A percentile compares a stretch with the other conserved stretches of the same genome.
Evolutionary conservation across 1,140 invertebrate genomes (phyloP).

Genomic region (Aporrectodea caliginosa): DNA sequence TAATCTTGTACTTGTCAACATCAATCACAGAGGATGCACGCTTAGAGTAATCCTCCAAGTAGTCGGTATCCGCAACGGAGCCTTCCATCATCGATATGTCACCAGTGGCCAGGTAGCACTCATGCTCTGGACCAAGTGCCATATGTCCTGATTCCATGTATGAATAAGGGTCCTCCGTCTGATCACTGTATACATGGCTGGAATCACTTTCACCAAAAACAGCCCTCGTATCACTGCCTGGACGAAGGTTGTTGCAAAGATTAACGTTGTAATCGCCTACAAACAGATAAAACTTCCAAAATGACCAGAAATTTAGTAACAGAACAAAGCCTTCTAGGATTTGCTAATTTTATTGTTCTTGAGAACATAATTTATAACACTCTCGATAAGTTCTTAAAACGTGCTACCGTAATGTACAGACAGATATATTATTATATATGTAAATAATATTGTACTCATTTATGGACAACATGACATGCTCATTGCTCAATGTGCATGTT

Average conservation of each 20-base stretch:
- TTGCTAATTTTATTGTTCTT: too few relatives aligned
- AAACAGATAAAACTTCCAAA: not conserved
- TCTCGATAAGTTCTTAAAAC: too few relatives aligned
- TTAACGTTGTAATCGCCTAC: not conserved
- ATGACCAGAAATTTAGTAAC: too few relatives aligned
- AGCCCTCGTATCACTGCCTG: not conserved
- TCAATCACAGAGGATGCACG: not conserved
- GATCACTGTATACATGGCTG: not conserved
- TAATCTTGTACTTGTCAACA: not conserved
- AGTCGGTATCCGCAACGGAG: constrained; percentile 8
- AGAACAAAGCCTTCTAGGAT: too few relatives aligned
- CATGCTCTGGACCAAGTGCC: not conserved
- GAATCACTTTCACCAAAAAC: not conserved
- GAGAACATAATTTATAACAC: too few relatives aligned
- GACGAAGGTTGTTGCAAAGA: too few relatives aligned
- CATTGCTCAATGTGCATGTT: too few relatives aligned
- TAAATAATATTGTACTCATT: too few relatives aligned
- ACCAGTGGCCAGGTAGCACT: not conserved
- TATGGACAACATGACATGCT: too few relatives aligned
- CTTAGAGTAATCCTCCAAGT: constrained; percentile 1
- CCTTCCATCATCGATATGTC: constrained; percentile 13
- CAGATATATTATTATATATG: too few relatives aligned
- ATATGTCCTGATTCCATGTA: not conserved
- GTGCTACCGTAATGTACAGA: too few relatives aligned
- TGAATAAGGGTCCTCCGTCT: not conserved